phyloP scores from a whole-genome alignment of 2,797 vertebrate species.

The Hydrophis major region DNA sequence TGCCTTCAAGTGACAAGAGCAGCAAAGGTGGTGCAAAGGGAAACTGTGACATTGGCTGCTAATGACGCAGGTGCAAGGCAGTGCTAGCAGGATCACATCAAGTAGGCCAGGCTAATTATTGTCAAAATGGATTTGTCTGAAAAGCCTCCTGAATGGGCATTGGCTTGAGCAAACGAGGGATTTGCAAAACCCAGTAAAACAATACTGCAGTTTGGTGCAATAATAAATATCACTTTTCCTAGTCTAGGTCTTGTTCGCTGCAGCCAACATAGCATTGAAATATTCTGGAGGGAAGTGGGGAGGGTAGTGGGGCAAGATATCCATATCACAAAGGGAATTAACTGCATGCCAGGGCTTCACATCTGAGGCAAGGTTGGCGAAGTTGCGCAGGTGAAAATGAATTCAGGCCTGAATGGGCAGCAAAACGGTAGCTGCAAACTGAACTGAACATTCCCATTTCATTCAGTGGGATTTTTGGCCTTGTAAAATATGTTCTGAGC shows the following conservation, averaged over 20 bases:
- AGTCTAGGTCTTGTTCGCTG: not conserved
- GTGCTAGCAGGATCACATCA: not conserved
- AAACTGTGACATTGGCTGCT: not conserved
- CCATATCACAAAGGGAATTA: not conserved
- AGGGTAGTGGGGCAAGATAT: not conserved
- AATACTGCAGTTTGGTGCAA: slow-evolving; percentile 4
- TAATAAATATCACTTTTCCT: not conserved
- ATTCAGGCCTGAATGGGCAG: not conserved
- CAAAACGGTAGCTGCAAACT: too few relatives aligned
- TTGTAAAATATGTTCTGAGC: not conserved
- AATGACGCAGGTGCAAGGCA: not conserved
- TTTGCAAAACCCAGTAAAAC: not conserved
- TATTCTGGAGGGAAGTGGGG: not conserved
- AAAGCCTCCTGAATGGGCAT: not conserved
- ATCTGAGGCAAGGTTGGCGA: not conserved
- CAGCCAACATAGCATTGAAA: not conserved
- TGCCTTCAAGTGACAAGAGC: not conserved
- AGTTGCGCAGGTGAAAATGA: not conserved
- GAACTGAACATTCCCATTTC: not conserved
- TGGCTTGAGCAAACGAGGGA: not conserved
- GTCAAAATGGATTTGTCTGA: not conserved
- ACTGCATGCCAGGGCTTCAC: not conserved
- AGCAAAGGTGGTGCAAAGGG: not conserved
- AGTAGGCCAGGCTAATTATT: not conserved
- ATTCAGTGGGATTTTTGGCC: not conserved